Evolutionary conservation across 2,113 vertebrate species (phyloP).

Genomic region (Xyliphius kryptos): DNA sequence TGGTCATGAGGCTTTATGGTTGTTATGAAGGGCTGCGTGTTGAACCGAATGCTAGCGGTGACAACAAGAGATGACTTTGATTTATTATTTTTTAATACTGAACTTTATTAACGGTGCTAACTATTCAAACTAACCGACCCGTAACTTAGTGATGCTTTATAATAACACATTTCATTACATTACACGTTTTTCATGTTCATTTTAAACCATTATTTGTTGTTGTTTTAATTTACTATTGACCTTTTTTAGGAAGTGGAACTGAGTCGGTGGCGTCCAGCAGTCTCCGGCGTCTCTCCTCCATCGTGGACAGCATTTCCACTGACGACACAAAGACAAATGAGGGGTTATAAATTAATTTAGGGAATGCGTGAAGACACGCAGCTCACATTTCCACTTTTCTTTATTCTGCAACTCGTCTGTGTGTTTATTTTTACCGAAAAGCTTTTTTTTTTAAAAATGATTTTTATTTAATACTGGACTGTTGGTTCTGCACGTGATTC

Average conservation of each 20-base stretch:
- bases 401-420: constrained; percentile 38
- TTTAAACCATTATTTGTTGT: too few relatives aligned
- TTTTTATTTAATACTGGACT: background rate
- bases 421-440: constrained; percentile 3
- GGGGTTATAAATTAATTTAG: constrained; percentile 2
- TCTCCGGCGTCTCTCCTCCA: constrained; percentile 89
- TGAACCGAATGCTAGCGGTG: too few relatives aligned
- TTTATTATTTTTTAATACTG: too few relatives aligned
- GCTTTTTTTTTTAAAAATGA: background rate
- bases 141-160: too few relatives aligned
- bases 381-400: constrained; percentile 44
- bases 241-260: constrained; percentile 50
- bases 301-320: constrained; percentile 92
- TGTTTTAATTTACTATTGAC: background rate
- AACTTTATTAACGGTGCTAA: too few relatives aligned
- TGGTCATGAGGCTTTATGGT: too few relatives aligned
- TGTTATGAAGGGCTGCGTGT: too few relatives aligned
- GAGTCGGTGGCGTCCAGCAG: constrained; percentile 84
- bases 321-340: constrained; percentile 70
- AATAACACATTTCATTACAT: too few relatives aligned
- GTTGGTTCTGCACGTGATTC: constrained; percentile 21
- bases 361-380: constrained; percentile 9
- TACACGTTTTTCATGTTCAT: constrained; percentile 1
- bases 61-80: too few relatives aligned
- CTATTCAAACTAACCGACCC: too few relatives aligned